These are phyloP conservation scores for Pseudomyrmex gracilis DNA, from an alignment of 1,140 invertebrate genomes.

Conservation along the genomic window DNA sequence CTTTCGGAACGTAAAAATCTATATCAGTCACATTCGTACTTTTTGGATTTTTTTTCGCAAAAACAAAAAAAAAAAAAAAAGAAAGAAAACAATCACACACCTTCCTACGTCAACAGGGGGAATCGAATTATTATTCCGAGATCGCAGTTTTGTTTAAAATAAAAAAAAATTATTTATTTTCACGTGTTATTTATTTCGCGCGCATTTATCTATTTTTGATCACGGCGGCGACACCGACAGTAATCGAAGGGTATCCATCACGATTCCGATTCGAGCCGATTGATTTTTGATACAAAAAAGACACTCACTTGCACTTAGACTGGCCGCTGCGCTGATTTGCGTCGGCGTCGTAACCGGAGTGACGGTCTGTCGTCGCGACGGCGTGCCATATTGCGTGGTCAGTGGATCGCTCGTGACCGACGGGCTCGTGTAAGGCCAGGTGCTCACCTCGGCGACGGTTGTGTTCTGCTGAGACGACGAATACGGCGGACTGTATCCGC, in stretches of 20 bases:
- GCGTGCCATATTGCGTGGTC: slow-evolving; percentile 66
- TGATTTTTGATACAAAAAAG: background rate
- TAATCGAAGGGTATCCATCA: too few species aligned
- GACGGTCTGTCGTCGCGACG: slow-evolving; percentile 69
- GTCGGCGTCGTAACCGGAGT: slow-evolving; percentile 62
- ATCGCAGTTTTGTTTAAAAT: too few species aligned
- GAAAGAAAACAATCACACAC: too few species aligned
- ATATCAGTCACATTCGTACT: background rate
- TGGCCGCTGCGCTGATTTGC: slow-evolving; percentile 77
- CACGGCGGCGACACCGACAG: too few species aligned
- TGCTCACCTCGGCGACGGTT: slow-evolving; percentile 59
- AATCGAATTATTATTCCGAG: background rate
- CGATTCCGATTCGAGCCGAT: background rate
- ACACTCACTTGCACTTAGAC: slow-evolving; percentile 79
- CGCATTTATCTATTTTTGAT: too few species aligned
- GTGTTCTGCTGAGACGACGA: slow-evolving; percentile 71
- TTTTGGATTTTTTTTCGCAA: background rate
- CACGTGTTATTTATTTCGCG: too few species aligned
- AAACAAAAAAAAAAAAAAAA: background rate
- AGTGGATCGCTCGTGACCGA: slow-evolving; percentile 63
- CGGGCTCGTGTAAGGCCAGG: slow-evolving; percentile 73
- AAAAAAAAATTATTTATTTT: too few species aligned
- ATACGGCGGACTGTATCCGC: slow-evolving; percentile 78
- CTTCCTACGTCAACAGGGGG: too few species aligned
- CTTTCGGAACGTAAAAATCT: background rate